Evolutionary conservation across 2,888 invertebrate genomes (phyloP).

Genomic region (Dryobotodes eremita): DNA sequence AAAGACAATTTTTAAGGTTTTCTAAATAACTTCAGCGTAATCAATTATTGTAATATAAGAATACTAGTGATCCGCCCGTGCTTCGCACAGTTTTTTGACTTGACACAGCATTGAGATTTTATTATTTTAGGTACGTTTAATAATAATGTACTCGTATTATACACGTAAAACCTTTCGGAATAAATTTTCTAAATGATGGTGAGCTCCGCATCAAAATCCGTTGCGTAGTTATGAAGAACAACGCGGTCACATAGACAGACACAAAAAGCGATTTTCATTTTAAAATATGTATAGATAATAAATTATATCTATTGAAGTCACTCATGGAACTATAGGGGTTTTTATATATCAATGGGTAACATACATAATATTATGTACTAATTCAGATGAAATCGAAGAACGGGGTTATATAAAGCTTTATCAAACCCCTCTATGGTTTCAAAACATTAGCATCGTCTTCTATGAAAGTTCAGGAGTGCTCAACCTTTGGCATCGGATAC

Average conservation of each 20-base stretch:
- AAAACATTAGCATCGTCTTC: conserved; percentile 31
- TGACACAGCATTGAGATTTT: neutral
- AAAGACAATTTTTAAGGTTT: neutral
- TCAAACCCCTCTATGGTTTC: conserved; percentile 19
- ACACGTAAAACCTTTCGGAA: neutral
- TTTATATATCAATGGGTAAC: too few species aligned
- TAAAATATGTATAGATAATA: neutral
- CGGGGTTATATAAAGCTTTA: neutral
- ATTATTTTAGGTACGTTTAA: neutral
- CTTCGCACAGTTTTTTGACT: neutral
- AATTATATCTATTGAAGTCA: neutral
- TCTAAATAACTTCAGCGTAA: neutral
- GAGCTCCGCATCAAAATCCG: neutral
- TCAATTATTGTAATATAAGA: neutral
- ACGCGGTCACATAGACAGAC: too few species aligned
- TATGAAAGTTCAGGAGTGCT: conserved; percentile 22
- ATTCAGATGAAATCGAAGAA: neutral
- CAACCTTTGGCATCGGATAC: conserved; percentile 34
- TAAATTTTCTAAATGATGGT: neutral
- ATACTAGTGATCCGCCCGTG: neutral
- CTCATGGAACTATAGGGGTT: neutral
- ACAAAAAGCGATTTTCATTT: too few species aligned
- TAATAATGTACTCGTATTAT: neutral
- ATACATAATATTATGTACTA: neutral
- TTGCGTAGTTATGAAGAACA: neutral